phyloP scores from a whole-genome alignment of 2,888 invertebrate genomes.

The Acanthosepion esculentum region DNA sequence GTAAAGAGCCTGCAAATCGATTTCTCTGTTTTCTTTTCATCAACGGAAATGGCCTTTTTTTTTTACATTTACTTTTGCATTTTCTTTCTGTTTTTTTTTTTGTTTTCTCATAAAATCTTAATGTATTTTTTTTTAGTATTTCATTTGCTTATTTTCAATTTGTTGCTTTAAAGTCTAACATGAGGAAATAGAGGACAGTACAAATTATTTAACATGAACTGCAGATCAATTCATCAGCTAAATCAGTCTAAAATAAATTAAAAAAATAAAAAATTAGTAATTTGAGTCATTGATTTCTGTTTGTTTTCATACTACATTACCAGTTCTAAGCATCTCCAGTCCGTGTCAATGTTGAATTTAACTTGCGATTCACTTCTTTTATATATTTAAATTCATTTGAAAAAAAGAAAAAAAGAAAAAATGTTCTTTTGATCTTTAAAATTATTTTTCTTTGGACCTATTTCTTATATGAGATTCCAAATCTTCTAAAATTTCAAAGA shows the following conservation, averaged over 20 bases:
- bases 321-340: neutral
- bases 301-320: neutral
- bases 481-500: too few relatives aligned
- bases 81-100: neutral
- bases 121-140: neutral
- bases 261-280: neutral
- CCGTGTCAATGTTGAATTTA: neutral
- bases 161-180: neutral
- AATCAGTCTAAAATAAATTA: neutral
- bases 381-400: too few relatives aligned
- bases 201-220: slow-evolving; percentile 11
- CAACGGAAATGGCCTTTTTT: neutral
- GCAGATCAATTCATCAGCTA: neutral
- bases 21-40: slow-evolving; percentile 6
- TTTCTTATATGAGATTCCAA: too few relatives aligned
- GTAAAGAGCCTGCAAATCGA: neutral
- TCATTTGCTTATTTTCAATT: slow-evolving; percentile 4
- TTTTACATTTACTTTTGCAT: neutral
- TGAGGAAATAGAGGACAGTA: neutral
- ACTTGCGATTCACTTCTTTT: neutral
- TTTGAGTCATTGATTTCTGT: neutral
- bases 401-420: too few relatives aligned
- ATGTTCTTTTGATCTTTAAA: too few relatives aligned
- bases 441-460: too few relatives aligned
- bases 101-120: neutral